Conservation (phyloP, 2,797 vertebrate species). For the Mergus octosetaceus region DNA sequence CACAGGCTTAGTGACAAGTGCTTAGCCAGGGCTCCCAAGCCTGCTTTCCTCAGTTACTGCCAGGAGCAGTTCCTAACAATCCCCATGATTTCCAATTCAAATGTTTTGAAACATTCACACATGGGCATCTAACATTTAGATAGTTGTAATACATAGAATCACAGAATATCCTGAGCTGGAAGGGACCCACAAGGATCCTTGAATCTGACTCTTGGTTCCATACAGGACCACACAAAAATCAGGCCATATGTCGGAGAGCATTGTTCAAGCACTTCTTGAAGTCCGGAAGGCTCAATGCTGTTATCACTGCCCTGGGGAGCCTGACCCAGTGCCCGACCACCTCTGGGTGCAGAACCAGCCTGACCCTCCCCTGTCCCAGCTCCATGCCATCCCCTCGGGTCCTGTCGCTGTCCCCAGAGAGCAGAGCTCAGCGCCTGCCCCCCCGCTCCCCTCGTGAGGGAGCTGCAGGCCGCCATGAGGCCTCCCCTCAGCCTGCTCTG, state of each 20-base stretch:
- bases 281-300: no score
- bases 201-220: no score
- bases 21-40: neutral
- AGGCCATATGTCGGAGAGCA: no score
- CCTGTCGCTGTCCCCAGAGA: neutral
- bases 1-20: neutral
- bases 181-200: no score
- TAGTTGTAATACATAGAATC: neutral
- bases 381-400: neutral
- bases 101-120: neutral
- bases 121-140: neutral
- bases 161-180: no score
- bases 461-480: neutral
- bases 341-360: no score
- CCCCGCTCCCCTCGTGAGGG: neutral
- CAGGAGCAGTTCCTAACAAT: neutral
- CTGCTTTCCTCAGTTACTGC: neutral
- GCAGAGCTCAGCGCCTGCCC: neutral
- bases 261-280: no score
- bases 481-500: neutral
- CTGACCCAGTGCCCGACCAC: no score
- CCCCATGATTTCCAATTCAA: neutral
- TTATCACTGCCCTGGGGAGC: no score
- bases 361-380: no score
- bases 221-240: no score